A percentile compares a stretch with the other conserved stretches of the same genome.
These are phyloP conservation scores for Drosophila colorata DNA, from an alignment of 2,888 invertebrate genomes.

Conservation along the genomic window DNA sequence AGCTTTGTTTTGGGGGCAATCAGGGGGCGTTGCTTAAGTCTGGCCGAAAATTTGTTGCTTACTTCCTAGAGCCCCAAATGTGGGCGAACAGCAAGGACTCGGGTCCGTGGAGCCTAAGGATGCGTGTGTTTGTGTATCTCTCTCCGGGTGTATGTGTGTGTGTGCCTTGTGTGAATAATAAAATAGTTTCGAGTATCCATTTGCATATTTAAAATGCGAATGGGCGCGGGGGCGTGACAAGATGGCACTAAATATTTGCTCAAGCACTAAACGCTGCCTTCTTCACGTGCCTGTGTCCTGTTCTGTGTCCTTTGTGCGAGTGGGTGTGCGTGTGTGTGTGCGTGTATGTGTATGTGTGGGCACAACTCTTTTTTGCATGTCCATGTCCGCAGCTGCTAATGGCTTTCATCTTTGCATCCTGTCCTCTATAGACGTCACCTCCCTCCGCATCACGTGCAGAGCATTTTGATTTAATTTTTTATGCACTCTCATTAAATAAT, in stretches of 20 bases:
- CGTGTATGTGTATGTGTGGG: constrained; percentile 10
- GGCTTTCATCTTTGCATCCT: constrained; percentile 39
- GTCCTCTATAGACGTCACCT: not conserved
- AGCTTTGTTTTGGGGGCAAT: constrained; percentile 31
- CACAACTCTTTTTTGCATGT: constrained; percentile 31
- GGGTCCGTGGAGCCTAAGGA: not conserved
- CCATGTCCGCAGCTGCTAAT: constrained; percentile 45
- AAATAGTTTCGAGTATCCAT: constrained; percentile 74
- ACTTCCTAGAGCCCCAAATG: constrained; percentile 22
- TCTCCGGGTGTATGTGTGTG: constrained; percentile 13
- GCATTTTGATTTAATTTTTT: constrained; percentile 67
- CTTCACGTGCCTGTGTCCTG: constrained; percentile 17
- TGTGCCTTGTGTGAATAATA: constrained; percentile 62
- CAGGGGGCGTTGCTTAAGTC: constrained; percentile 32
- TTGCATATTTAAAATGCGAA: constrained; percentile 69
- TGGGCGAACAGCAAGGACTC: constrained; percentile 26
- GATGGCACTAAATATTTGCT: constrained; percentile 59
- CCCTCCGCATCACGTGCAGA: constrained; percentile 31
- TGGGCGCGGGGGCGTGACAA: constrained; percentile 17
- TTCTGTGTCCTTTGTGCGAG: not conserved
- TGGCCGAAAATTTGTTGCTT: constrained; percentile 58
- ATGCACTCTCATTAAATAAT: constrained; percentile 66
- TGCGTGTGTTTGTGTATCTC: constrained; percentile 17
- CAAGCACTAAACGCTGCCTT: constrained; percentile 40
- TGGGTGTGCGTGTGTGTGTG: constrained; percentile 4